Conservation (phyloP, 2,113 vertebrate species). For the Gadus chalcogrammus region DNA sequence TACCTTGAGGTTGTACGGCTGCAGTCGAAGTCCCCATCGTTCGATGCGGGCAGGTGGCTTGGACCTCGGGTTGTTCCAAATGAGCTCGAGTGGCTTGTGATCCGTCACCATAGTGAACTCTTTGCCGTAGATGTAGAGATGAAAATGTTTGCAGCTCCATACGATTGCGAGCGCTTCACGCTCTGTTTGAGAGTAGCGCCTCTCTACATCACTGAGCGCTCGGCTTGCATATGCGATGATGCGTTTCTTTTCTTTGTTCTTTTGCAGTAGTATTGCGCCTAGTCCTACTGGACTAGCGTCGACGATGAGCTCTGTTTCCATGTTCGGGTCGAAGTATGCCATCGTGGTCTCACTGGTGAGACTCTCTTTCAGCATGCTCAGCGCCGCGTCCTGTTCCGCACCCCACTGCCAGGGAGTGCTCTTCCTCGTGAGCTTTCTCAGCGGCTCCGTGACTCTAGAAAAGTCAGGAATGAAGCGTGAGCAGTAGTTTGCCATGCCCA, state of each 20-base stretch:
- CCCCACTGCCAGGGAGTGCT: too few relatives aligned
- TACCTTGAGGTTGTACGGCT: not conserved
- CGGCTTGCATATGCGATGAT: constrained; percentile 18
- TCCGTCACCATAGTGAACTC: constrained; percentile 10
- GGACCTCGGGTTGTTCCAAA: too few relatives aligned
- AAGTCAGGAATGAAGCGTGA: too few relatives aligned
- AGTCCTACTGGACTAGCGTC: not conserved
- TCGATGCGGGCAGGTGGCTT: too few relatives aligned
- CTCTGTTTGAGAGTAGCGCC: constrained; percentile 16
- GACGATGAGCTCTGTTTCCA: not conserved
- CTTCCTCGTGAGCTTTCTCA: too few relatives aligned
- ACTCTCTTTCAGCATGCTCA: not conserved
- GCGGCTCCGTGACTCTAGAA: too few relatives aligned
- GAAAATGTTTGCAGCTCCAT: constrained; percentile 10
- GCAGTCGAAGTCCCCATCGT: too few relatives aligned
- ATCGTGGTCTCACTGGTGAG: not conserved
- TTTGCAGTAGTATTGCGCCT: constrained; percentile 20
- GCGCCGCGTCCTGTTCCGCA: not conserved
- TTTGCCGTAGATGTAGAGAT: constrained; percentile 9
- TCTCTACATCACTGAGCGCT: constrained; percentile 11
- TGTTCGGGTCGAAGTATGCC: not conserved
- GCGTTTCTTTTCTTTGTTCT: constrained; percentile 1
- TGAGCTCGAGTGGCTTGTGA: constrained; percentile 26
- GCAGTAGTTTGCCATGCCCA: too few relatives aligned
- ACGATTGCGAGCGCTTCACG: constrained; percentile 1